phyloP scores from a whole-genome alignment of 2,113 vertebrate genomes.

The Osmerus eperlanus region DNA sequence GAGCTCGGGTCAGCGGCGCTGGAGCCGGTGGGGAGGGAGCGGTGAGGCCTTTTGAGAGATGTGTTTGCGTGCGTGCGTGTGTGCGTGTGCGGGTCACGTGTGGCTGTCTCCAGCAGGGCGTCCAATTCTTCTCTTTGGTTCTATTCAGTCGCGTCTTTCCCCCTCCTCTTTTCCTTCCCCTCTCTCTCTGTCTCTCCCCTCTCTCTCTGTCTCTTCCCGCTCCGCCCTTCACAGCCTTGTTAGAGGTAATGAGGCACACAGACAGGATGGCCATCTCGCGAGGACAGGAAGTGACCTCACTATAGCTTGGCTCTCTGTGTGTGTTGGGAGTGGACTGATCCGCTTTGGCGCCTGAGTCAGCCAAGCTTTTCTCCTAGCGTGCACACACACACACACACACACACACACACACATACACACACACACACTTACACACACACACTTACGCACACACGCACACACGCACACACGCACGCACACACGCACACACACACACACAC shows the following conservation, averaged over 20 bases:
- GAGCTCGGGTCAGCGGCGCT: slow-evolving; percentile 51
- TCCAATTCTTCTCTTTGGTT: slow-evolving; percentile 2
- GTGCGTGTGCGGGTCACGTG: no score
- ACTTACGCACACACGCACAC: not conserved
- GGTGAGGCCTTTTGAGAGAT: slow-evolving; percentile 45
- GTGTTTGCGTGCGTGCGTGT: slow-evolving; percentile 22
- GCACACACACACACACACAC: not conserved
- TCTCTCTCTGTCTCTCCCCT: no score
- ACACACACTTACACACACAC: not conserved
- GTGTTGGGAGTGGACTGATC: slow-evolving; percentile 1
- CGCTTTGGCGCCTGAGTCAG: no score
- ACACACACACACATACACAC: not conserved
- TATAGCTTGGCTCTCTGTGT: slow-evolving; percentile 8
- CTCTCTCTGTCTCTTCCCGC: slow-evolving; percentile 9
- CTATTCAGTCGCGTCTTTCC: not conserved
- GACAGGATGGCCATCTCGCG: no score
- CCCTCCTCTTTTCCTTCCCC: no score
- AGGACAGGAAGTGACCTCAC: slow-evolving; percentile 40
- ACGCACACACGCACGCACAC: not conserved
- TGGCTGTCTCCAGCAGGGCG: slow-evolving; percentile 9
- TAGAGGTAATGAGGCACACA: not conserved
- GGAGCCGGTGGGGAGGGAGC: slow-evolving; percentile 50
- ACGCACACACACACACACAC: not conserved
- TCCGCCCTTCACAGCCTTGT: slow-evolving; percentile 12
- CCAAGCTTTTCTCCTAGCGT: not conserved